phyloP scores from a whole-genome alignment of 2,888 invertebrate genomes.

The Parnassius mnemosyne region DNA sequence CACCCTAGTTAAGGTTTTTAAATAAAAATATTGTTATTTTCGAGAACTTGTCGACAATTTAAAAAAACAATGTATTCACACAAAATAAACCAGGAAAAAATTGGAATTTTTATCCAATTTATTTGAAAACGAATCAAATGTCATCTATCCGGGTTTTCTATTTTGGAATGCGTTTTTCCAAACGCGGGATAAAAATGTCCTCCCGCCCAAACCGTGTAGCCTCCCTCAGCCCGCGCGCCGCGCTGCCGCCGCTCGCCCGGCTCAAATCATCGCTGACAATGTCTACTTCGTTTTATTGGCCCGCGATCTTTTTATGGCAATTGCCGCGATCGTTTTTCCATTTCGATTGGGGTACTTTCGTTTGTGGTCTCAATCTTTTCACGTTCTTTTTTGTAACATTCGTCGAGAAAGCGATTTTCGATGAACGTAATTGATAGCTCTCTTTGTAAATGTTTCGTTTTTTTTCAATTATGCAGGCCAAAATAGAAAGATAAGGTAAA shows the following conservation, averaged over 20 bases:
- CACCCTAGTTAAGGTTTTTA: no score
- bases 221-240: constrained; percentile 36
- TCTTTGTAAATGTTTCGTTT: background rate
- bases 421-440: constrained; percentile 19
- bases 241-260: constrained; percentile 36
- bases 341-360: constrained; percentile 64
- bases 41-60: no score
- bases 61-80: background rate
- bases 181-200: constrained; percentile 64
- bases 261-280: constrained; percentile 70
- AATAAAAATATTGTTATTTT: no score
- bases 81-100: background rate
- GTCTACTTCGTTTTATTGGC: constrained; percentile 71
- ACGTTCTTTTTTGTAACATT: constrained; percentile 24
- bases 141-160: constrained; percentile 51
- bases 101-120: constrained; percentile 21
- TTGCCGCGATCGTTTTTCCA: constrained; percentile 69
- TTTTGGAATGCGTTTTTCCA: constrained; percentile 56
- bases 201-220: constrained; percentile 76
- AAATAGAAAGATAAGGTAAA: no score
- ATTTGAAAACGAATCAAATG: constrained; percentile 58
- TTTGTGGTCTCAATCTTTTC: constrained; percentile 41
- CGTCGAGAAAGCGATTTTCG: constrained; percentile 22
- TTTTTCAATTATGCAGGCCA: background rate
- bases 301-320: constrained; percentile 76